Evolutionary conservation across 2,797 vertebrate genomes (phyloP).

Genomic region (Perodicticus potto): DNA sequence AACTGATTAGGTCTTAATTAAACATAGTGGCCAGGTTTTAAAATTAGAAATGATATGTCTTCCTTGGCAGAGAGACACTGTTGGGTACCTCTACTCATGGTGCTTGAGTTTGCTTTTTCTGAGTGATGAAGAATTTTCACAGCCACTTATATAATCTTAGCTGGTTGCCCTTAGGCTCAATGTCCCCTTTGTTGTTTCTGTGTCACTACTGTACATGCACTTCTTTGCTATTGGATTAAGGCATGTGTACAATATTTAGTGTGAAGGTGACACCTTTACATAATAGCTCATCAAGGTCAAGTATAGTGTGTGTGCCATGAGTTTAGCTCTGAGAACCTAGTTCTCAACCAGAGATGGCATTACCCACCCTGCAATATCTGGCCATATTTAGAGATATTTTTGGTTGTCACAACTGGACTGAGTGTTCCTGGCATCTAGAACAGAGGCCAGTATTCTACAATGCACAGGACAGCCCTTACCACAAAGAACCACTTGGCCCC

Average conservation of each 20-base stretch:
- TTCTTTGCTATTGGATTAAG: neutral
- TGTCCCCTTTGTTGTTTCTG: fast-evolving
- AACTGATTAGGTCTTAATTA: neutral
- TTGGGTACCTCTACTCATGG: fast-evolving
- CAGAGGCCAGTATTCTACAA: neutral
- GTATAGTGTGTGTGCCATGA: fast-evolving
- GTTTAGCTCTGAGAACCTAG: neutral
- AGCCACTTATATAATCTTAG: neutral
- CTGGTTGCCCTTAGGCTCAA: neutral
- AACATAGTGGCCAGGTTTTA: neutral
- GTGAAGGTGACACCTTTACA: fast-evolving
- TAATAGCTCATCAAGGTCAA: neutral
- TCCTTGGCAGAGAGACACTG: neutral
- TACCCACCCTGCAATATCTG: neutral
- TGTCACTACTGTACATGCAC: fast-evolving
- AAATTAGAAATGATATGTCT: neutral
- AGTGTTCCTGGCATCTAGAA: neutral
- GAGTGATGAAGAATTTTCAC: neutral
- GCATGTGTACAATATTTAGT: fast-evolving
- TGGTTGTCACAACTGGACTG: neutral
- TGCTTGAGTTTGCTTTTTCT: neutral
- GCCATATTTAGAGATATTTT: neutral
- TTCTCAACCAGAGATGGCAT: neutral
- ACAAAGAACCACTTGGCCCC: neutral
- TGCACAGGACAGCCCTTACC: neutral